A percentile compares a stretch with the other conserved stretches of the same genome.
These are phyloP conservation scores for Calyptommatus sinebrachiatus DNA, from an alignment of 2,113 vertebrate genomes.

Conservation along the genomic window DNA sequence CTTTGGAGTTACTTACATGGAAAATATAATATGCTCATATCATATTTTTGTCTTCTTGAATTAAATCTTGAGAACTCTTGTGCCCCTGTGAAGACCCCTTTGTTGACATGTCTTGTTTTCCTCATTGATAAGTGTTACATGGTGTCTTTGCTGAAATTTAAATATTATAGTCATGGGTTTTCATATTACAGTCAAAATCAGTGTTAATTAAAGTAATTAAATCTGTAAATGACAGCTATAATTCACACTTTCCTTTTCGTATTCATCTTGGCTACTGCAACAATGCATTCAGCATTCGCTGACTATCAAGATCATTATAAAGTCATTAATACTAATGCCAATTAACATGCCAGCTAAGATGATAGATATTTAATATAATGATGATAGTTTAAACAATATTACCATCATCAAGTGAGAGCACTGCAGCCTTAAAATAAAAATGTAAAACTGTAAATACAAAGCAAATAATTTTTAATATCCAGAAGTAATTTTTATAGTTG, in stretches of 20 bases:
- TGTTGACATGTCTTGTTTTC: not conserved
- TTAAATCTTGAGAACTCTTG: not conserved
- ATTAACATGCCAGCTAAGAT: constrained; percentile 38
- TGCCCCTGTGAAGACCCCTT: no score
- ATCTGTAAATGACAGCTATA: constrained; percentile 48
- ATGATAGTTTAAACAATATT: constrained; percentile 34
- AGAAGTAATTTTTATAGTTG: constrained; percentile 29
- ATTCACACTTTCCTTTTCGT: constrained; percentile 40
- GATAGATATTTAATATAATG: constrained; percentile 18
- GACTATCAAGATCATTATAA: constrained; percentile 42
- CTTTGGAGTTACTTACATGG: not conserved
- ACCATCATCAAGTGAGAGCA: constrained; percentile 13
- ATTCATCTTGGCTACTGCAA: constrained; percentile 44
- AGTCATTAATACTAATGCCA: constrained; percentile 44
- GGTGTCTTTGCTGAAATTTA: constrained; percentile 31
- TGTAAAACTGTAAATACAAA: constrained; percentile 39
- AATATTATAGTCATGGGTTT: constrained; percentile 36
- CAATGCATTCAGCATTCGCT: constrained; percentile 37
- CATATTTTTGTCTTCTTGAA: not conserved
- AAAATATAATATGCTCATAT: not conserved
- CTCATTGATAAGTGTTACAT: constrained; percentile 26
- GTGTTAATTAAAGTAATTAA: constrained; percentile 39
- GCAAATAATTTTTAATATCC: constrained; percentile 35
- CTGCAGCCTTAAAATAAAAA: constrained; percentile 30
- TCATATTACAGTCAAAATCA: constrained; percentile 49